phyloP scores from a whole-genome alignment of 2,888 invertebrate species.

The Pristionchus entomophagus region DNA sequence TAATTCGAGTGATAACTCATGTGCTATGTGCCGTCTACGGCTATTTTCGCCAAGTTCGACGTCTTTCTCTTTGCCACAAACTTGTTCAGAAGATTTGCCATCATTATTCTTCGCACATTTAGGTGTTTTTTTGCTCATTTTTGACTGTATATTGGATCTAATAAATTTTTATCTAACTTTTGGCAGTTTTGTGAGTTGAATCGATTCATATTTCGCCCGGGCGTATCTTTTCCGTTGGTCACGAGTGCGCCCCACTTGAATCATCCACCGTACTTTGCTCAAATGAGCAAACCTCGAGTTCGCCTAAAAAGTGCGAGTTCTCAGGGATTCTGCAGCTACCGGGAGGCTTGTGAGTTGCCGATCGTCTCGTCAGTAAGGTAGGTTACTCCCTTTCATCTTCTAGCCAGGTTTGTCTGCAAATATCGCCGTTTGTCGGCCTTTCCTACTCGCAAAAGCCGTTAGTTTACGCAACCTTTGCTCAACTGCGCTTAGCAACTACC shows the following conservation, averaged over 20 bases:
- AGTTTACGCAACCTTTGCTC: too few relatives aligned
- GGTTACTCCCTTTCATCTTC: not conserved
- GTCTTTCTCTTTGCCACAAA: not conserved
- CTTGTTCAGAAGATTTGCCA: not conserved
- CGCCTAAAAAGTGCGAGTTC: not conserved
- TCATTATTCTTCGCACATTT: not conserved
- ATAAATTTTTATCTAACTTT: too few relatives aligned
- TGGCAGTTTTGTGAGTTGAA: not conserved
- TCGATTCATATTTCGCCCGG: not conserved
- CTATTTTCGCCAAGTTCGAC: not conserved
- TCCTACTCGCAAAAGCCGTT: too few relatives aligned
- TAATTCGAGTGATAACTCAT: not conserved
- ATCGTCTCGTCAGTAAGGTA: conserved; percentile 1
- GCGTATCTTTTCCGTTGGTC: not conserved
- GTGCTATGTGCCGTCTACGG: not conserved
- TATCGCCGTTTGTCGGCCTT: too few relatives aligned
- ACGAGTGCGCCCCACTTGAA: not conserved
- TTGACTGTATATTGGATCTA: too few relatives aligned
- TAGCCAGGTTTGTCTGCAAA: not conserved
- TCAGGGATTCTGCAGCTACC: conserved; percentile 6
- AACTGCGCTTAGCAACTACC: too few relatives aligned
- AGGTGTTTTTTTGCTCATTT: not conserved
- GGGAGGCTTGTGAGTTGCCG: not conserved
- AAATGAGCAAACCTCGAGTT: not conserved
- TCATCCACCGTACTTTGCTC: not conserved